Base-by-base conservation (phyloP, 1,140 invertebrate genomes). In the Cephus cinctus region DNA sequence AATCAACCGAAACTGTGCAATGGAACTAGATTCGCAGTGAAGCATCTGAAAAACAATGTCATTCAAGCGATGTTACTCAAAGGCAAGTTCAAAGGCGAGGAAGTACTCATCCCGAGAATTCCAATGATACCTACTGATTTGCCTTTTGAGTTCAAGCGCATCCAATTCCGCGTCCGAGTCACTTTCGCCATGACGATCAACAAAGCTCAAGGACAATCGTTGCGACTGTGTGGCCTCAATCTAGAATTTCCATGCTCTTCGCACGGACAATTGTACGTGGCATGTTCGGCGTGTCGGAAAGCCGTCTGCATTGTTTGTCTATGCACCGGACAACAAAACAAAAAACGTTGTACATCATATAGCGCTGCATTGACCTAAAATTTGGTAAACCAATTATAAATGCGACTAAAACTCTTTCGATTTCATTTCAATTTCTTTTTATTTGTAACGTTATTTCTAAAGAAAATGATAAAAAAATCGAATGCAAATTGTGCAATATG, bases 181-280 rank as follows among this genome's bases (percentile, higher is more conserved):
- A 56, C 62, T 2, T 82, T 80, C 63, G 72, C 77, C 15, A 79
- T 81, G 64, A 78, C 79, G 0, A 78, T 83, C 3, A 82, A 82
- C 58, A 82, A 82, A 64, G 53, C 76, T 4, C 80, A 84, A 65
- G 78, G 80, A 9, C 78, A 81, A 59, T 61, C 65, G 16, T 59
- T 67, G 52, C 43, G 56, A 34, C 57, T 65, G 41, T 58, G 54
- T 46, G 69, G 71, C 12, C 39, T 72, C 2, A 18, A 56, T 40
- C 57, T 73, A 18, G 9, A 18, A 20, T 23, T 46, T 21, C 31
- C 51, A 34, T 51, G 52, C 20, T 73, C 75, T 36, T 49, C 54
- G 6, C 65, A 71, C 45, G 72, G 67, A 3, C 61, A 75, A 50
- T 30, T 72, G 6, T 74, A 74, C 50, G 65, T 76, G 11, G 71